Percentiles rank a stretch among this genome's conserved stretches.
Evolutionary conservation across 37 sponge, comb jelly and placozoan species (phyloP).

Genomic region (Spongia lamella): DNA sequence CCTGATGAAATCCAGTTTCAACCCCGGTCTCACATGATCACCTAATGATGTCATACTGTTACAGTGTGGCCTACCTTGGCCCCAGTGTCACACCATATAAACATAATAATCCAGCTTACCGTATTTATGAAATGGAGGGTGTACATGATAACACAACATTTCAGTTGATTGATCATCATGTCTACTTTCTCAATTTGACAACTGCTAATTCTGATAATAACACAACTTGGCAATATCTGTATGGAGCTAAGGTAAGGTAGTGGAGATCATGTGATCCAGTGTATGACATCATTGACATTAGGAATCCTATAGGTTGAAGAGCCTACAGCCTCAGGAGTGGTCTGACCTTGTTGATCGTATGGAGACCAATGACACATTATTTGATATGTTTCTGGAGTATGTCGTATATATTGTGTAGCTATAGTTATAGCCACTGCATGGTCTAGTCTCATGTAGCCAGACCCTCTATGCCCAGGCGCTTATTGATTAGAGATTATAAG

Average conservation of each 20-base stretch:
- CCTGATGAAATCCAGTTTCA: too few relatives aligned
- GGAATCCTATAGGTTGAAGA: slow-evolving; percentile 63
- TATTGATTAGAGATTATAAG: too few relatives aligned
- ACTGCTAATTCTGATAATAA: slow-evolving; percentile 76
- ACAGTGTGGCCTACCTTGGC: slow-evolving; percentile 64
- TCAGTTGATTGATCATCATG: slow-evolving; percentile 67
- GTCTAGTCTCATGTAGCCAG: too few relatives aligned
- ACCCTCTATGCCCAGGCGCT: too few relatives aligned
- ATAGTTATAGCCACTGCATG: too few relatives aligned
- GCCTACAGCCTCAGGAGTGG: slow-evolving; percentile 70
- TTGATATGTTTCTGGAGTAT: slow-evolving; percentile 60
- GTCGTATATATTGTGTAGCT: not conserved
- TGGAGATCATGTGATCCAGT: not conserved
- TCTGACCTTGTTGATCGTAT: slow-evolving; percentile 56
- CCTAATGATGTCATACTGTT: not conserved
- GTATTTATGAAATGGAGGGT: slow-evolving; percentile 85
- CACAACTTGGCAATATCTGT: slow-evolving; percentile 78
- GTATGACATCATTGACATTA: not conserved
- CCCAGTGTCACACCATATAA: slow-evolving; percentile 77
- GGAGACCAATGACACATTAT: slow-evolving; percentile 58
- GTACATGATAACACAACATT: slow-evolving; percentile 58
- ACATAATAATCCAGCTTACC: slow-evolving; percentile 59
- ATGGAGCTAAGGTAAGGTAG: slow-evolving; percentile 75
- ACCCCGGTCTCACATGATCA: not conserved
- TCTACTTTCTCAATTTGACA: slow-evolving; percentile 75